Base-by-base conservation (phyloP, 2,888 invertebrate species). In the Cerastis rubricosa region DNA sequence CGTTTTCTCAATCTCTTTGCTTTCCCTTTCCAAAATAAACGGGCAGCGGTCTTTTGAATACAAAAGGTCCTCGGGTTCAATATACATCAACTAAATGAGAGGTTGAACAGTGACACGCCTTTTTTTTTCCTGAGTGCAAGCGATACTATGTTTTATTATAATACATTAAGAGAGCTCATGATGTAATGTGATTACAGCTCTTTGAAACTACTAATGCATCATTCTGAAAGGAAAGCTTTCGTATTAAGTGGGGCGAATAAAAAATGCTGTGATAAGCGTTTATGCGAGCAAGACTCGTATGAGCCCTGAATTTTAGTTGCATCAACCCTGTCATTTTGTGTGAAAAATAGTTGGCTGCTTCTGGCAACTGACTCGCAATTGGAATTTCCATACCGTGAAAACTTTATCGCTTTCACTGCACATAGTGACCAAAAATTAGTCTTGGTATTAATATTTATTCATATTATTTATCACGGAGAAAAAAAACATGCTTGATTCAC, bases 41-140 rank as follows among this genome's bases (percentile, higher is more conserved):
- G 86, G 81, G 79, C 84, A 85, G 76, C 83, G 86, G 86, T 87
- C 89, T 87, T 90, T 90, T 90, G 90, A 92, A 91, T 89, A 93
- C 90, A 92, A 92, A 92, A 87, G 91, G 81, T 87, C 85, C 81
- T 82, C 81, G 90, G 91, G 91, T 91, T 92, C 92, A 92, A 93
- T 93, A 93, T 92, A 91, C 91, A 91, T 92, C 92, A 92, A 89
- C 86, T 90, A 91, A 93, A 93, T 93, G 93, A 92, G 90, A 91
- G 85, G 85, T 80, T 81, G 83, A 83, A 81, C 76, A 80, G 82
- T 87, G 87, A 86, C 87, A 86, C 81, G 84, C 84, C 78, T 71
- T 85, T 86, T 84, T 72, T 79, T 71, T n/a, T n/a, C n/a, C 78
- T 81, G 84, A 85, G 85, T 86, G 83, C 83, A 78, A 66, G 81